Evolutionary conservation across 2,888 invertebrate genomes (phyloP), one percentile per base, ranked within the genome.

Genomic region (Anagyrus pseudococci): DNA sequence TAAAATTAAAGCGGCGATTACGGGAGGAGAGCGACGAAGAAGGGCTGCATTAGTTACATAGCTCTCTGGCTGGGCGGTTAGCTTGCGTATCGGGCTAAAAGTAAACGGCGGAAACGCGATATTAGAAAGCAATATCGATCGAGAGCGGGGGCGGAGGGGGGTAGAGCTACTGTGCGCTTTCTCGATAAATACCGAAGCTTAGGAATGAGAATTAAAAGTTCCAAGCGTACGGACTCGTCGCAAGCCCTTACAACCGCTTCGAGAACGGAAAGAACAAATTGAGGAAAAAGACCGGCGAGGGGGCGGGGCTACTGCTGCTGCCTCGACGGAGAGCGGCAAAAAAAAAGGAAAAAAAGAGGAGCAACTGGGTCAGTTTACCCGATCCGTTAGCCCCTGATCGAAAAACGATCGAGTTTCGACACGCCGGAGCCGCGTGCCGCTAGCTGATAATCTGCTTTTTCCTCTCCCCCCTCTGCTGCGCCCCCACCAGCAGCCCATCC

Each of bases 401-500:
- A 65, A 59, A 68, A 66, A 40, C 62, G 56, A 58, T 62, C 49
- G 22, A 56, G 23, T 59, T 50, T 10, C 43, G 47, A 49, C 53
- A 37, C 37, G 29, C 26, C 44, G 53, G 59, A 58, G 59, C 48
- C 58, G 46, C 23, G 37, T 26, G 47, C n/a, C n/a, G n/a, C n/a
- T n/a, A n/a, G n/a, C 54, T 40, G 43, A 56, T 65, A 58, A 62
- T 58, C 56, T 59, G 46, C 46, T 57, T 70, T 61, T 60, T 54
- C 23, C 33, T 22, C 29, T 22, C 40, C 26, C 17, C 48, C n/a
- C 19, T 19, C 48, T 19, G 15, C n/a, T n/a, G n/a, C n/a, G n/a
- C n/a, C n/a, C n/a, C n/a, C n/a, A n/a, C n/a, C n/a, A n/a, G n/a
- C n/a, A n/a, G n/a, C n/a, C n/a, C n/a, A n/a, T n/a, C n/a, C n/a